Evolutionary conservation across 23 tunicate species (phyloP).

Genomic region (Styela plicata): DNA sequence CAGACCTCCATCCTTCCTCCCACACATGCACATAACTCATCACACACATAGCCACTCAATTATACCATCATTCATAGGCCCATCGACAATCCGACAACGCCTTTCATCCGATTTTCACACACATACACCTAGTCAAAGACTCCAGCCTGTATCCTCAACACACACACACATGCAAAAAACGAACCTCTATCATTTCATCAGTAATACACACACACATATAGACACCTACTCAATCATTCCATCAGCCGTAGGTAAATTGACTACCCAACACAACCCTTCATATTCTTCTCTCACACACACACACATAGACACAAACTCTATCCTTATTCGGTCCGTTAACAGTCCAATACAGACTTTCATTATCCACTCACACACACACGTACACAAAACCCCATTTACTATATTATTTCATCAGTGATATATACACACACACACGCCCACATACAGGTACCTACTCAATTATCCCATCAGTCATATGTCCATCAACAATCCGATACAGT

Average conservation of each 20-base stretch:
- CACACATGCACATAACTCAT: no score
- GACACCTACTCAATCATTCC: constrained; percentile 69
- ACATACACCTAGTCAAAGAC: no score
- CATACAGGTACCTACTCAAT: constrained; percentile 79
- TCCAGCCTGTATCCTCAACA: constrained; percentile 52
- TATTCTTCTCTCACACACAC: constrained; percentile 40
- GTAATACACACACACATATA: no score
- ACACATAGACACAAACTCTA: no score
- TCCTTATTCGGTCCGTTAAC: constrained; percentile 57
- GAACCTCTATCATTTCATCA: no score
- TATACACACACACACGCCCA: no score
- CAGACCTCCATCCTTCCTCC: constrained; percentile 50
- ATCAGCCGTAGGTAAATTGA: constrained; percentile 52
- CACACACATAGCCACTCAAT: constrained; percentile 77
- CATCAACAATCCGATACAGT: constrained; percentile 66
- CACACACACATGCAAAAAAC: no score
- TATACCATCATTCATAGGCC: constrained; percentile 58
- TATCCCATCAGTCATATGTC: constrained; percentile 57
- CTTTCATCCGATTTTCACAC: constrained; percentile 51
- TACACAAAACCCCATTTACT: no score
- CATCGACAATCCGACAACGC: constrained; percentile 63
- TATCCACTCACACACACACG: no score
- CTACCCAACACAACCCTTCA: constrained; percentile 64
- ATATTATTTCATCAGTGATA: constrained; percentile 58
- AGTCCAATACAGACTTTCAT: constrained; percentile 66